phyloP scores from a whole-genome alignment of 2,113 vertebrate species.

The Rissa tridactyla region DNA sequence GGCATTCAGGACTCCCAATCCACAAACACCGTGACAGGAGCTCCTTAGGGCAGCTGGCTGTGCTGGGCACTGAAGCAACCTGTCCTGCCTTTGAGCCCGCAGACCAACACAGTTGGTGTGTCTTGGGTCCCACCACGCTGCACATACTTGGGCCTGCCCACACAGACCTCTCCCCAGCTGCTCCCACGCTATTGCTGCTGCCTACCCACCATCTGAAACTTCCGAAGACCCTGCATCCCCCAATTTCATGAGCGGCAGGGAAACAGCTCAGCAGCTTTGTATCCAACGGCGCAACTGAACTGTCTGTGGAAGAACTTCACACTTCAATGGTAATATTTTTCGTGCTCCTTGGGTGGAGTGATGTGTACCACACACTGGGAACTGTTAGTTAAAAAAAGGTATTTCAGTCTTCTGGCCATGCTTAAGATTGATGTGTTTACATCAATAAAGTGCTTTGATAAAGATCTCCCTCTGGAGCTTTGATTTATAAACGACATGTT shows the following conservation, averaged over 20 bases:
- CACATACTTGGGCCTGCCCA: background rate
- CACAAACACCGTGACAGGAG: background rate
- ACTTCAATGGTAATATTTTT: background rate
- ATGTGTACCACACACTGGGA: background rate
- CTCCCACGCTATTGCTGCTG: background rate
- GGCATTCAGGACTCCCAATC: background rate
- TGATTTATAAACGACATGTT: background rate
- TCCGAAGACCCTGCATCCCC: background rate
- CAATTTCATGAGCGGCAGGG: background rate
- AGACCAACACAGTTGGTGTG: accelerated
- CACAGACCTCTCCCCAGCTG: background rate
- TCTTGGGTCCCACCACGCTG: accelerated
- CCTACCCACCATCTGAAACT: background rate
- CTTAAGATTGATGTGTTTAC: background rate
- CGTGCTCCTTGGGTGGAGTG: background rate
- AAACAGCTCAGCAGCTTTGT: background rate
- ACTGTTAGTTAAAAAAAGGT: background rate
- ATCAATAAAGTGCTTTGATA: background rate
- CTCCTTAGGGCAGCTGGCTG: background rate
- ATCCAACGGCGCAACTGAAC: background rate
- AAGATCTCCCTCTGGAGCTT: background rate
- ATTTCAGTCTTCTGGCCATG: background rate
- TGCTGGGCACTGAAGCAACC: background rate
- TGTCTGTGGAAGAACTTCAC: background rate
- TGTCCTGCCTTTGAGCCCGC: accelerated